A percentile compares a stretch with the other conserved stretches of the same genome.
These are phyloP conservation scores for Sarotherodon lohbergeri DNA, from an alignment of 2,113 vertebrate species.

Conservation along the genomic window DNA sequence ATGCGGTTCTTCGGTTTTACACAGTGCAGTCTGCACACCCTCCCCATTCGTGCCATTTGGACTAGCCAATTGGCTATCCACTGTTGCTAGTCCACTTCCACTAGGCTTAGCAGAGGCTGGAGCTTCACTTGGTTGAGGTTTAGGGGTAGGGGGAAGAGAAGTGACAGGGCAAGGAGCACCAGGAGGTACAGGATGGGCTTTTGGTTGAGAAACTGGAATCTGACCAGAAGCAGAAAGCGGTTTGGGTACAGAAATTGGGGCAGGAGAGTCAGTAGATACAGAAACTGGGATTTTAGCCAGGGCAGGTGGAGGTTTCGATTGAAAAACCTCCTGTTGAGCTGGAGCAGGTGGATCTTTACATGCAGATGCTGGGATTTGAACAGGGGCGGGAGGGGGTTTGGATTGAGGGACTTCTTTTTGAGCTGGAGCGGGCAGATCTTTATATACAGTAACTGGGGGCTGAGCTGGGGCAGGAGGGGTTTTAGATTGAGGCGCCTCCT, in stretches of 20 bases:
- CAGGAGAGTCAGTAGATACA: not conserved
- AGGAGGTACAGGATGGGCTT: not conserved
- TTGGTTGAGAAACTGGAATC: not conserved
- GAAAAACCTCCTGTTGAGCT: not conserved
- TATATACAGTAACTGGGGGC: not conserved
- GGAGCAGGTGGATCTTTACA: not conserved
- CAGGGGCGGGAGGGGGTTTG: not conserved
- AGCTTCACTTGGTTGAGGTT: not conserved
- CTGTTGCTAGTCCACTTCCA: conserved; percentile 2
- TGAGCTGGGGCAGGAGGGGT: not conserved
- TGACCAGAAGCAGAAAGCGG: not conserved
- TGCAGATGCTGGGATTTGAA: not conserved
- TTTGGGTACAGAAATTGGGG: not conserved
- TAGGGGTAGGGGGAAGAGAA: not conserved
- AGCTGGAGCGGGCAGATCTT: not conserved
- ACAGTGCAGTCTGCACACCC: not conserved
- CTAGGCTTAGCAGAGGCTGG: conserved; percentile 62
- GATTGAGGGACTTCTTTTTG: not conserved
- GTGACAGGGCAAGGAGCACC: not conserved
- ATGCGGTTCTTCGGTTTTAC: conserved; percentile 32
- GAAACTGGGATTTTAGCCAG: not conserved
- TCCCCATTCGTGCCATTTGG: not conserved
- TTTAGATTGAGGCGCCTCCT: not conserved
- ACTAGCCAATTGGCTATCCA: conserved; percentile 4
- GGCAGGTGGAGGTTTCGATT: not conserved